Percentiles rank a stretch among this genome's conserved stretches.
phyloP scores from a whole-genome alignment of 2,888 invertebrate genomes.

The Rhagophthalmus giganteus region DNA sequence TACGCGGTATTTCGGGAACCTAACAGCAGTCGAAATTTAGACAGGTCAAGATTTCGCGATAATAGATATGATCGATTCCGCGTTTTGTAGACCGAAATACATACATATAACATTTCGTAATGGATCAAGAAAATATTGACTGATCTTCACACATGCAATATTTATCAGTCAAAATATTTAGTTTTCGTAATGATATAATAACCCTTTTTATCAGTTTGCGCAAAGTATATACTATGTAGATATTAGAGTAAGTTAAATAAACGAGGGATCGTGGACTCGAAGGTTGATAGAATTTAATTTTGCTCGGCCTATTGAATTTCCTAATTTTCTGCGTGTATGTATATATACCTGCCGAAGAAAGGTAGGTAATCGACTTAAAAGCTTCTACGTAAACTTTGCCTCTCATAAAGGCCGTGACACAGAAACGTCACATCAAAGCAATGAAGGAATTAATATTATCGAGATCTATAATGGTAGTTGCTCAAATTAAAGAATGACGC shows the following conservation, averaged over 20 bases:
- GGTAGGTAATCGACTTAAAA: background rate
- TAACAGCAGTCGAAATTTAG: background rate
- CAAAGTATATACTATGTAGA: constrained; percentile 7
- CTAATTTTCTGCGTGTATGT: no score
- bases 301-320: no score
- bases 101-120: constrained; percentile 9
- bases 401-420: constrained; percentile 23
- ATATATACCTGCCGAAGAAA: background rate
- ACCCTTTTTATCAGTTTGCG: constrained; percentile 20
- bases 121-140: constrained; percentile 19
- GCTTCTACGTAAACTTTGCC: constrained; percentile 2
- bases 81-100: constrained; percentile 4
- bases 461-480: constrained; percentile 23
- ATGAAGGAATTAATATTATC: constrained; percentile 23
- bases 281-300: constrained; percentile 1
- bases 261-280: background rate
- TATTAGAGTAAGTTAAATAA: background rate
- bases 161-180: constrained; percentile 28
- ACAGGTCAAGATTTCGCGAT: constrained; percentile 4
- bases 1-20: no score
- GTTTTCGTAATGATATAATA: constrained; percentile 19
- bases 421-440: constrained; percentile 28
- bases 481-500: constrained; percentile 24
- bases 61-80: constrained; percentile 5
- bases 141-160: constrained; percentile 14